A percentile compares a stretch with the other conserved stretches of the same genome.
Conservation (phyloP, 1,140 invertebrate genomes). For the Phymastichus coffea region DNA sequence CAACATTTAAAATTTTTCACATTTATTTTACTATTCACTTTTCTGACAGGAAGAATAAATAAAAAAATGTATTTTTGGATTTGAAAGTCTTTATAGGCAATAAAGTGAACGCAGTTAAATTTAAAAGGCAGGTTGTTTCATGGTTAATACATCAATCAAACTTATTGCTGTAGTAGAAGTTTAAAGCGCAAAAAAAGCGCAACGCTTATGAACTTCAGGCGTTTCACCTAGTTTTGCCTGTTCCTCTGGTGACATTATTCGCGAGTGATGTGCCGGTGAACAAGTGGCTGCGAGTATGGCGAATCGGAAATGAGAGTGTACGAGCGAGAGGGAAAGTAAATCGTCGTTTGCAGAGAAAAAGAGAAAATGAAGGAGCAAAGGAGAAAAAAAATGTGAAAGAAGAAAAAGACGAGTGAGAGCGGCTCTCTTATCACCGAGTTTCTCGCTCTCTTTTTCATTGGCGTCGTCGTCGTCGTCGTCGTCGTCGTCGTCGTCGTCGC, state of each 20-base stretch:
- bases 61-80: no score
- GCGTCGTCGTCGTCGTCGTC: not conserved
- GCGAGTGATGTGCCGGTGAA: conserved; percentile 25
- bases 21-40: no score
- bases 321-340: not conserved
- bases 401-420: conserved; percentile 12
- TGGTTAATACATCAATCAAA: no score
- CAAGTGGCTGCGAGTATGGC: conserved; percentile 27
- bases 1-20: no score
- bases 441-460: conserved; percentile 29
- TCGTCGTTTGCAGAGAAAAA: no score
- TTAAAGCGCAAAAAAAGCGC: conserved; percentile 1
- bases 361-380: conserved; percentile 1
- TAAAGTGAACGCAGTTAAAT: no score
- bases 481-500: not conserved
- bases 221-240: conserved; percentile 28
- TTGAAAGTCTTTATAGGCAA: no score
- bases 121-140: no score
- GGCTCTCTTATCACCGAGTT: conserved; percentile 27
- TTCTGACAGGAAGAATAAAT: no score
- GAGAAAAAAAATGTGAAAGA: not conserved
- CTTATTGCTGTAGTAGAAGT: no score
- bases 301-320: conserved; percentile 14
- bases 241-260: conserved; percentile 28
- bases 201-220: conserved; percentile 19